These are phyloP conservation scores for Caenorhabditis sulstoni DNA, from an alignment of 2,888 invertebrate species.

Conservation along the genomic window DNA sequence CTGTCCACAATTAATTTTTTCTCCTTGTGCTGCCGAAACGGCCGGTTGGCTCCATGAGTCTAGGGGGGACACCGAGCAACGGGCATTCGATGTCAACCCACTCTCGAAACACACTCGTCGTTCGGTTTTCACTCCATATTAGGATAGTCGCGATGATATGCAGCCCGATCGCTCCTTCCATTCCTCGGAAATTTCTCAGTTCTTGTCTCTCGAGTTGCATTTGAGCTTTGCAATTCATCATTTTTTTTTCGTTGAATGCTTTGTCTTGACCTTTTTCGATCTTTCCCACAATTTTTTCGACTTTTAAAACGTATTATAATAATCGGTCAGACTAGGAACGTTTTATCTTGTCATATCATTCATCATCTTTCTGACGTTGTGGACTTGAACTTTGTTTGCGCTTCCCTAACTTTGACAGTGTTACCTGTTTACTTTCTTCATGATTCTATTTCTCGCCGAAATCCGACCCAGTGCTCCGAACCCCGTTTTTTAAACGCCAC, in stretches of 20 bases:
- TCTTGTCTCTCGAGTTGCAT: neutral
- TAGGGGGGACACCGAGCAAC: slow-evolving; percentile 41
- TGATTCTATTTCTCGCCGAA: slow-evolving; percentile 3
- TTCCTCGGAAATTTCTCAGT: neutral
- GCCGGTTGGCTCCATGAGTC: slow-evolving; percentile 57
- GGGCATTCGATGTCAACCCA: slow-evolving; percentile 44
- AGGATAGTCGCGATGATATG: slow-evolving; percentile 18
- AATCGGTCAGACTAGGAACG: too few species aligned
- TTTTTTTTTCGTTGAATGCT: too few species aligned
- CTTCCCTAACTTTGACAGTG: too few species aligned
- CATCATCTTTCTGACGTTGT: too few species aligned
- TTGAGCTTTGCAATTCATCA: too few species aligned
- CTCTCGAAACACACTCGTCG: slow-evolving; percentile 42
- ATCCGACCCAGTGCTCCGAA: slow-evolving; percentile 15
- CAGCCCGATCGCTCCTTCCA: neutral
- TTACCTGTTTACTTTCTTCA: too few species aligned
- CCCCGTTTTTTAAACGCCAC: slow-evolving; percentile 15
- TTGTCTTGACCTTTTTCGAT: too few species aligned
- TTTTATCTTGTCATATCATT: too few species aligned
- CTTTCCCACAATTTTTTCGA: too few species aligned
- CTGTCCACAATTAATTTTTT: slow-evolving; percentile 59
- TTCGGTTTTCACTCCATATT: slow-evolving; percentile 3
- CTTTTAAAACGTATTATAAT: neutral
- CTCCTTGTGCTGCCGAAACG: slow-evolving; percentile 47
- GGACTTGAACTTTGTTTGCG: too few species aligned